Conservation (phyloP, 1,140 invertebrate genomes). For the Sitobion miscanthi region DNA sequence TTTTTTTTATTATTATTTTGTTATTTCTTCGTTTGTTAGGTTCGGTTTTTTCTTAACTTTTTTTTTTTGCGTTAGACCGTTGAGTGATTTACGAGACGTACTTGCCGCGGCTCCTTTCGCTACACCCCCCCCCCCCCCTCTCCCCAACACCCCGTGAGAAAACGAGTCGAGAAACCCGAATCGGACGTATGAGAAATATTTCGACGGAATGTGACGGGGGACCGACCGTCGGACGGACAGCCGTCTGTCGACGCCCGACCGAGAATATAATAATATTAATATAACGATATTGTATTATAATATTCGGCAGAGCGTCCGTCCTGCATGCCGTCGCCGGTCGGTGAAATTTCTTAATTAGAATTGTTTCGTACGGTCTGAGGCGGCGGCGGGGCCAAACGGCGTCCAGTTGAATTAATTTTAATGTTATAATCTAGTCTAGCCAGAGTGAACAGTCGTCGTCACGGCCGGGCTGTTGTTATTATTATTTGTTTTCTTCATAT, state of each 20-base stretch:
- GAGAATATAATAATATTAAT: neutral
- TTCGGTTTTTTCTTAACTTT: neutral
- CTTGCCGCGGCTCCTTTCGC: neutral
- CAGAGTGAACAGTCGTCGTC: neutral
- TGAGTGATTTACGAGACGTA: conserved; percentile 41
- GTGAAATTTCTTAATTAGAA: conserved; percentile 45
- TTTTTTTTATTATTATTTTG: conserved; percentile 23
- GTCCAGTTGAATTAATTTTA: conserved; percentile 38
- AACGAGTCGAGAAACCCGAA: neutral
- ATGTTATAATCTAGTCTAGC: neutral
- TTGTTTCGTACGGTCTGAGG: neutral
- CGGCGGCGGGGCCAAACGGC: neutral
- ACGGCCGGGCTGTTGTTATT: neutral
- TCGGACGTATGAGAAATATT: neutral
- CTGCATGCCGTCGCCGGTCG: neutral
- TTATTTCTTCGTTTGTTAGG: neutral
- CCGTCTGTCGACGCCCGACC: conserved; percentile 22
- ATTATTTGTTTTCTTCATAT: neutral
- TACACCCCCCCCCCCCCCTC: neutral
- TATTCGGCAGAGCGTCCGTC: neutral
- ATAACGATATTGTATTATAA: neutral
- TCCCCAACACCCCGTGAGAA: neutral
- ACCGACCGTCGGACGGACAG: neutral
- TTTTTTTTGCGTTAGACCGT: neutral
- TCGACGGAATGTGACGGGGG: neutral